These are phyloP conservation scores for Brachionus angularis DNA, from an alignment of 1,140 invertebrate species.

Conservation along the genomic window DNA sequence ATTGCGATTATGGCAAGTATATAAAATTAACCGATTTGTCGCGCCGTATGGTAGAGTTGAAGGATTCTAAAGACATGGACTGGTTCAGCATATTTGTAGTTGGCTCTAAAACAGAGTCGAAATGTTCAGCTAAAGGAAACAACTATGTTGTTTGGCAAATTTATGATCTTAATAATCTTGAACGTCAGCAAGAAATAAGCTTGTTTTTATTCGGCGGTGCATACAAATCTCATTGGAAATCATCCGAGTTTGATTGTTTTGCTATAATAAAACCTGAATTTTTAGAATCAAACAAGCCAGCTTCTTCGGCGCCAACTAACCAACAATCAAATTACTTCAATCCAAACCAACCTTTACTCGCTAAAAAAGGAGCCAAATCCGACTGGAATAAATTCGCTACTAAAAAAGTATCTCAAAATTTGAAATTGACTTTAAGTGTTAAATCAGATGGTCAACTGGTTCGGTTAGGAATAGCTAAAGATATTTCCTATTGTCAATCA, in stretches of 20 bases:
- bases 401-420: conserved; percentile 35
- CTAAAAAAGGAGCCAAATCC: conserved; percentile 7
- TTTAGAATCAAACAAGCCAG: conserved; percentile 1
- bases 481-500: conserved; percentile 37
- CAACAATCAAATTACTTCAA: neutral
- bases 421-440: neutral
- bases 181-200: conserved; percentile 16
- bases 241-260: conserved; percentile 27
- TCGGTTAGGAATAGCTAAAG: conserved; percentile 25
- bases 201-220: conserved; percentile 34
- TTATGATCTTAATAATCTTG: conserved; percentile 34
- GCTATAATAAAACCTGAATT: conserved; percentile 22
- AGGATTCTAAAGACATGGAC: conserved; percentile 36
- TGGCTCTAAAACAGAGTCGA: conserved; percentile 35
- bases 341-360: neutral
- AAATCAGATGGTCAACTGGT: conserved; percentile 26
- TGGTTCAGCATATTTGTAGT: conserved; percentile 41
- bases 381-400: conserved; percentile 31
- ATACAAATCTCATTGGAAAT: conserved; percentile 39
- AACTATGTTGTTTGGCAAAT: conserved; percentile 41
- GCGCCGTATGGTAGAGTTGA: conserved; percentile 21
- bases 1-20: conserved; percentile 36
- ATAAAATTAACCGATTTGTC: conserved; percentile 4
- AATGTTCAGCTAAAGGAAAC: conserved; percentile 38
- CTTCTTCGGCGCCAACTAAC: neutral